These are phyloP conservation scores for Erynnis tages DNA, from an alignment of 2,888 invertebrate genomes.

Conservation along the genomic window DNA sequence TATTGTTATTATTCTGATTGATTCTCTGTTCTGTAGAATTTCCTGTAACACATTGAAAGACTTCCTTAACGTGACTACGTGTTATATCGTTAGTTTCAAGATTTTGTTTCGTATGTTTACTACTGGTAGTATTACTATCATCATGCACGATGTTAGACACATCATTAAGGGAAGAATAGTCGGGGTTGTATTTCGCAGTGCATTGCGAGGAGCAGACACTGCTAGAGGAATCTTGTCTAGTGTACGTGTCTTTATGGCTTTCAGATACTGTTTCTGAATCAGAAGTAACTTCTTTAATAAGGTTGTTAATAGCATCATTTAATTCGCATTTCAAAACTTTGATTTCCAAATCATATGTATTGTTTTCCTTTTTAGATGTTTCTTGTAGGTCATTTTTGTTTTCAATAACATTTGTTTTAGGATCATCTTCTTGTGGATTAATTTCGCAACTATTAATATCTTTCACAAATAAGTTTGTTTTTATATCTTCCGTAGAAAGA, in stretches of 20 bases:
- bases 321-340: conserved; percentile 73
- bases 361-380: conserved; percentile 30
- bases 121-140: conserved; percentile 39
- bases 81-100: conserved; percentile 39
- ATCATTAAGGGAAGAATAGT: conserved; percentile 82
- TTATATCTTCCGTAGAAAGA: conserved; percentile 63
- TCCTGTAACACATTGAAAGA: conserved; percentile 67
- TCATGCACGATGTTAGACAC: conserved; percentile 80
- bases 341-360: conserved; percentile 60
- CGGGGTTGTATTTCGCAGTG: conserved; percentile 86
- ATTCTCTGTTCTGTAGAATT: conserved; percentile 39
- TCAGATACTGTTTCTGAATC: conserved; percentile 58
- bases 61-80: conserved; percentile 71
- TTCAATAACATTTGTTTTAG: conserved; percentile 19
- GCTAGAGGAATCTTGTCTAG: conserved; percentile 82
- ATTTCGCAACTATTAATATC: conserved; percentile 40
- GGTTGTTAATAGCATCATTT: conserved; percentile 71
- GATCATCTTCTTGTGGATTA: conserved; percentile 28
- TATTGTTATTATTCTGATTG: conserved; percentile 29
- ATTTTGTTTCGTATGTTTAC: conserved; percentile 42
- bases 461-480: conserved; percentile 68
- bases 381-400: no score
- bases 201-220: conserved; percentile 85
- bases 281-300: conserved; percentile 68
- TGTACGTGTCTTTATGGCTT: conserved; percentile 50